Evolutionary conservation across 37 sponge, comb jelly and placozoan species (phyloP), one percentile per base, ranked within the genome.

Genomic region (Tethya wilhelma): DNA sequence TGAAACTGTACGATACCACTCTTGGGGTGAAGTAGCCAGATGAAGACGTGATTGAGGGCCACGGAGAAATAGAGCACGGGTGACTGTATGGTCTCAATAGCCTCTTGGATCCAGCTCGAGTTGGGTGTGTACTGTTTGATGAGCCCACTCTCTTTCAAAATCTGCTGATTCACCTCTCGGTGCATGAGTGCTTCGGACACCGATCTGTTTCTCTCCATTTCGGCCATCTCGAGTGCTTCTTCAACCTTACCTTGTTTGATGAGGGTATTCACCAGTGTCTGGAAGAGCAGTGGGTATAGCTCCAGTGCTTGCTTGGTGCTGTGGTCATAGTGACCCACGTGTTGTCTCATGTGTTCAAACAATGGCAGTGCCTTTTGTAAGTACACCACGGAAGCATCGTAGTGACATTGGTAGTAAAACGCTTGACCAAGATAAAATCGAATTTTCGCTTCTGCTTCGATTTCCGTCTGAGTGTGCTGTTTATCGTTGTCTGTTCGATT

Each of bases 1-100:
- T 96, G 81, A 56, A 96, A 96, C 81, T 90, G 89, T 23, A 96
- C 92, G 17, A 96, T 73, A 9, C 97, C 97, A 30, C 79, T 88
- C 59, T 94, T 83, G 25, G 95, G 95, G 55, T 83, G 83, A 59
- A 96, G 73, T 38, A 96, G 53, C 97, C 97, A 96, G 53, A 87
- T 81, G 73, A 91, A 94, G 46, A 96, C 87, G 44, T 96, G 90
- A 38, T 76, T 83, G 19, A 90, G 79, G 1, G 95, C 97, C 6
- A 96, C 69, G 28, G 89, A 79, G 77, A 88, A 96, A 73, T 94
- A 94, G 32, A 94, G 59, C 23, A 94, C 89, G 22, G 95, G 92
- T 11, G 68, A 70, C 23, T 69, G 67, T 22, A 85, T 45, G 34
- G 82, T 29, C 2, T 84, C 76, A 2, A 91, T 84, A 17, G 86